Base-by-base conservation (phyloP, 2,113 vertebrate genomes). In the Bolborhynchus lineola region DNA sequence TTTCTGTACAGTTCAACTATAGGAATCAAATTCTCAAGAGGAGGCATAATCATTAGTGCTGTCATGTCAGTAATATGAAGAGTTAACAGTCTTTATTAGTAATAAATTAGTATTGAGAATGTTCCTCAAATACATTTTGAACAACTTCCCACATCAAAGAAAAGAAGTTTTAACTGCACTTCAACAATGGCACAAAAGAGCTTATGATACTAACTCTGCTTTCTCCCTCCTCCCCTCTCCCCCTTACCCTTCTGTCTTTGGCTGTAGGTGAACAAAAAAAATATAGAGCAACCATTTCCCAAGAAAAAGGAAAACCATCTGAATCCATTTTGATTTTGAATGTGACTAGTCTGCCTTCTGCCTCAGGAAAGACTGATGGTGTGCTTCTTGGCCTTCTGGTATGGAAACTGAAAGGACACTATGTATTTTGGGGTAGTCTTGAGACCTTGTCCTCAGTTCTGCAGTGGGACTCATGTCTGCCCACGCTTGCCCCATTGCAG, bases 231-330 rank as follows among this genome's bases (percentile, higher is more conserved):
- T 26, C 63, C 29, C 46, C 10, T 49, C 21, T 78, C 35, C 29
- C 17, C 28, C 16, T 88, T 96, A 65, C 69, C 15, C 70, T 97
- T 41, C 57, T 83, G 90, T 96, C 84, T 96, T 97, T 94, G 83
- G 49, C 83, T 97, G n/a, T 85, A 98, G 98, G 97, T 96, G 88
- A 95, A 96, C 44, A 78, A 15, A 90, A 93, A 95, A 92, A 96
- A 88, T 90, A 85, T 14, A 94, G 64, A 97, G 88, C 92, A 96
- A 86, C 90, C 80, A 47, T 96, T 98, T 95, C 87, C 78, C 71
- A 79, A 81, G 92, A 86, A 82, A 86, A 82, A 92, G 49, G 85
- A 87, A 82, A 84, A 90, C 74, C 70, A 50, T 50, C 67, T 85
- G 77, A 97, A 94, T 85, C 14, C 93, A 95, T 92, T 86, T 92